phyloP scores from a whole-genome alignment of 2,888 invertebrate species.

The Philaethria dido region DNA sequence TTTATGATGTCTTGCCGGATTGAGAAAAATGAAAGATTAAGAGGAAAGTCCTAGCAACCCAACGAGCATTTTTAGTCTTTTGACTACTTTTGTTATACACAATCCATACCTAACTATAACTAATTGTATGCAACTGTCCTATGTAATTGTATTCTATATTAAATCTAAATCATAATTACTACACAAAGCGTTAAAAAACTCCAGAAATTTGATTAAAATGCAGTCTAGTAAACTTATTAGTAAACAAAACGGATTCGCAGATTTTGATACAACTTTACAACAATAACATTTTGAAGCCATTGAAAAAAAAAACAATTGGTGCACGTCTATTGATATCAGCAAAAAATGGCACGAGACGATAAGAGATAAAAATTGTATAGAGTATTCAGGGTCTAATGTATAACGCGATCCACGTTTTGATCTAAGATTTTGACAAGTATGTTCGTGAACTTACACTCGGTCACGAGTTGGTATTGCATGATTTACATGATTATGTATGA shows the following conservation, averaged over 20 bases:
- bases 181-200: not conserved
- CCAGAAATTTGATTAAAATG: slow-evolving; percentile 2
- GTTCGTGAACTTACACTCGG: not conserved
- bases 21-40: no score
- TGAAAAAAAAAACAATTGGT: not conserved
- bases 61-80: no score
- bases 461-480: not conserved
- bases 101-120: no score
- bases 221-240: slow-evolving; percentile 12
- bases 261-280: slow-evolving; percentile 9
- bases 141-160: no score
- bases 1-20: no score
- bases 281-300: slow-evolving; percentile 3
- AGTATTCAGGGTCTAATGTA: not conserved
- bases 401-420: slow-evolving; percentile 13
- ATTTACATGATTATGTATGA: not conserved
- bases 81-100: no score
- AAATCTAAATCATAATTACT: not conserved
- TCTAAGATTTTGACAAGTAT: slow-evolving; percentile 1
- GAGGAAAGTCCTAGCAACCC: no score
- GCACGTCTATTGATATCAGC: not conserved
- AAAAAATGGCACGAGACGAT: slow-evolving; percentile 1
- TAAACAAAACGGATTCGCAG: slow-evolving; percentile 14
- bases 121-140: no score
- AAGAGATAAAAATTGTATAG: not conserved